A percentile compares a stretch with the other conserved stretches of the same genome.
Evolutionary conservation across 2,888 invertebrate genomes (phyloP).

Genomic region (Orthosia incerta): DNA sequence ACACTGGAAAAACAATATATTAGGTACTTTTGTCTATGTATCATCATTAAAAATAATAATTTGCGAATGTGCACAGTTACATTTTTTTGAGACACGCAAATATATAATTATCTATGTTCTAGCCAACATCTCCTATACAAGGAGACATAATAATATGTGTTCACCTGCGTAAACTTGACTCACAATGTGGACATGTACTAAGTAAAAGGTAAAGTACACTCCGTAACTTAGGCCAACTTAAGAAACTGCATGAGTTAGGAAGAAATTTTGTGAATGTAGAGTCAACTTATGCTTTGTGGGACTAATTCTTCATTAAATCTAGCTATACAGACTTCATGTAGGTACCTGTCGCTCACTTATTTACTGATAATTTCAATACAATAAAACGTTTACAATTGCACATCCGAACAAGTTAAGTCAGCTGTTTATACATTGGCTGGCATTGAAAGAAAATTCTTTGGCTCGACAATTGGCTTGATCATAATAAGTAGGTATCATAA

Average conservation of each 20-base stretch:
- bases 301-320: slow-evolving; percentile 2
- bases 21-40: neutral
- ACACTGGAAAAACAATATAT: slow-evolving; percentile 4
- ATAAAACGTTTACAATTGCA: slow-evolving; percentile 30
- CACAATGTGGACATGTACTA: neutral
- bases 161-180: slow-evolving; percentile 12
- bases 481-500: slow-evolving; percentile 4
- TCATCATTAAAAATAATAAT: neutral
- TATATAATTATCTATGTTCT: neutral
- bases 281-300: neutral
- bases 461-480: slow-evolving; percentile 13
- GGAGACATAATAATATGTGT: neutral
- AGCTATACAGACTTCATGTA: neutral
- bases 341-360: slow-evolving; percentile 7
- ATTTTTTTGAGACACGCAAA: neutral
- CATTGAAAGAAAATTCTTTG: slow-evolving; percentile 27
- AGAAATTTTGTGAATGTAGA: neutral
- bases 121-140: neutral
- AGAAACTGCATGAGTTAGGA: neutral
- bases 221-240: neutral
- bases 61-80: neutral
- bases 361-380: neutral
- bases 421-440: slow-evolving; percentile 45
- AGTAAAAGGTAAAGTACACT: neutral
- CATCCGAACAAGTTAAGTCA: slow-evolving; percentile 36